These are phyloP conservation scores for Seladonia tumulorum DNA, from an alignment of 2,888 invertebrate genomes.

Conservation along the genomic window DNA sequence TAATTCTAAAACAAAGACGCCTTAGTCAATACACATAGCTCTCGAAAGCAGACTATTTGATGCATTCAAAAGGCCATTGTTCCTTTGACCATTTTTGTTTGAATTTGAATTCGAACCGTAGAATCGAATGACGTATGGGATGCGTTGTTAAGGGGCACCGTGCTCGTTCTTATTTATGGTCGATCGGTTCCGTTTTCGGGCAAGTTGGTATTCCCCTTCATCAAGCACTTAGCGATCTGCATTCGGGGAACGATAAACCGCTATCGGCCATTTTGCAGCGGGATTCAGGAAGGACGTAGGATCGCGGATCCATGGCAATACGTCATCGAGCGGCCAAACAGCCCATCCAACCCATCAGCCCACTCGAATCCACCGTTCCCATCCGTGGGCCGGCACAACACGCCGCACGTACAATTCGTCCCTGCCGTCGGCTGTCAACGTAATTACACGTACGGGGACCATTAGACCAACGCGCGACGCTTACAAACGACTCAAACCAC, in stretches of 20 bases:
- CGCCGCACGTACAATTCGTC: slow-evolving; percentile 65
- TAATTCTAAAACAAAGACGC: background rate
- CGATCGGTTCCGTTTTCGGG: background rate
- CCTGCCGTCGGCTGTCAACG: slow-evolving; percentile 69
- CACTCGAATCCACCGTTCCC: slow-evolving; percentile 48
- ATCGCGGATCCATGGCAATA: slow-evolving; percentile 39
- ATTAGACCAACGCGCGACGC: slow-evolving; percentile 73
- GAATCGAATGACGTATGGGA: background rate
- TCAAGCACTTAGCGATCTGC: slow-evolving; percentile 16
- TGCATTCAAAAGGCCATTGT: background rate
- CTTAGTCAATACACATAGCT: too few relatives aligned
- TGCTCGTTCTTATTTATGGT: background rate
- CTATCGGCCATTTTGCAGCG: background rate
- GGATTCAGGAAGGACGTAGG: slow-evolving; percentile 33
- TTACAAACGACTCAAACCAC: slow-evolving; percentile 72
- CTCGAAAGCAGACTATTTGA: too few relatives aligned
- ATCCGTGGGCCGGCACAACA: slow-evolving; percentile 49
- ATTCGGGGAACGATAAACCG: background rate
- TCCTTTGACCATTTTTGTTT: too few relatives aligned
- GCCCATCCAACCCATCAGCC: slow-evolving; percentile 45
- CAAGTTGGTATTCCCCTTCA: background rate
- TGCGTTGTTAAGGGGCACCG: background rate
- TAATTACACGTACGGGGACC: slow-evolving; percentile 74
- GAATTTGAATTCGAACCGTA: too few relatives aligned
- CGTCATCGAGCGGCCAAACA: slow-evolving; percentile 53